phyloP scores from a whole-genome alignment of 1,140 invertebrate genomes.

The Antheraea mylitta region DNA sequence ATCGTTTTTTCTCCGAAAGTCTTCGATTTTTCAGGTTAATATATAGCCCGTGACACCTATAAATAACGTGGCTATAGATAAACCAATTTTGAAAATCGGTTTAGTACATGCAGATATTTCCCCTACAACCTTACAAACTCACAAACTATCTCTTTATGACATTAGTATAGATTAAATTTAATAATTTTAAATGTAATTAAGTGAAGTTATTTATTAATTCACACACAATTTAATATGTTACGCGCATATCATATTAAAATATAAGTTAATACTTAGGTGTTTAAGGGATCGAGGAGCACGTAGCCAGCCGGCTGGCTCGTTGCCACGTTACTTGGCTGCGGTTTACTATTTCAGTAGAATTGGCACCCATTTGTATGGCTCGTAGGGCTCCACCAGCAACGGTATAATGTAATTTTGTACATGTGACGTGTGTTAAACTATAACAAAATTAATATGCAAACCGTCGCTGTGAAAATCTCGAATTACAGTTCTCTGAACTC shows the following conservation, averaged over 20 bases:
- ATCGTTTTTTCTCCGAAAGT: too few species aligned
- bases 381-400: conserved; percentile 3
- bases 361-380: conserved; percentile 41
- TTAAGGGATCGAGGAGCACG: conserved; percentile 31
- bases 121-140: too few species aligned
- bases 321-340: conserved; percentile 38
- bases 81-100: too few species aligned
- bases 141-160: too few species aligned
- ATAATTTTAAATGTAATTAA: not conserved
- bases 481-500: conserved; percentile 11
- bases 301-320: conserved; percentile 30
- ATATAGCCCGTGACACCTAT: too few species aligned
- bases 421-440: conserved; percentile 7
- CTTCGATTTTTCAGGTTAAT: too few species aligned
- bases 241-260: conserved; percentile 25
- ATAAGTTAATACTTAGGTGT: not conserved
- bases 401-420: conserved; percentile 8
- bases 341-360: conserved; percentile 43
- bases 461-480: not conserved
- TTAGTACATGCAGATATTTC: too few species aligned
- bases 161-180: too few species aligned
- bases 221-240: not conserved
- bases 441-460: not conserved
- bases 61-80: too few species aligned
- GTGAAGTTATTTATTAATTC: not conserved